These are phyloP conservation scores for Platycheirus albimanus DNA, from an alignment of 2,888 invertebrate genomes.

Conservation along the genomic window DNA sequence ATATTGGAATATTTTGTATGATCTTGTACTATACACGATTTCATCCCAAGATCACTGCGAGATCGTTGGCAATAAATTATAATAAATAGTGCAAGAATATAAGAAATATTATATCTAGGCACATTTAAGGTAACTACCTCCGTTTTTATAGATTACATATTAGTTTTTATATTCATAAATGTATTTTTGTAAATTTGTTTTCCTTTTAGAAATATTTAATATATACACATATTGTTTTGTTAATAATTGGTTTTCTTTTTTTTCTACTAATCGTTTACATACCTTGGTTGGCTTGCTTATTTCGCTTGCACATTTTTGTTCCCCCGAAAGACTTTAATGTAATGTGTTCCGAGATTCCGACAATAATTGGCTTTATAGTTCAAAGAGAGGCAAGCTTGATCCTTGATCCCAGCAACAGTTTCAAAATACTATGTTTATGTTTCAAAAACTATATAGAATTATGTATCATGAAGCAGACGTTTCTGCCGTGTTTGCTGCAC, in stretches of 20 bases:
- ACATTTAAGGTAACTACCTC: slow-evolving; percentile 32
- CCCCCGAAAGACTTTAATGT: no score
- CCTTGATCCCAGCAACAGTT: no score
- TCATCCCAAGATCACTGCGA: slow-evolving; percentile 85
- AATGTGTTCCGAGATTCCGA: no score
- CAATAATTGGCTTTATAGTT: no score
- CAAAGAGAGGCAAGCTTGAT: no score
- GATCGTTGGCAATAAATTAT: slow-evolving; percentile 54
- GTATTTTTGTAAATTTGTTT: background rate
- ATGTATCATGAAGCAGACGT: no score
- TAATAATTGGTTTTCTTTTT: slow-evolving; percentile 2
- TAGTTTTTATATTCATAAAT: background rate
- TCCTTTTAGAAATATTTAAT: background rate
- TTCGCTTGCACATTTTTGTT: no score
- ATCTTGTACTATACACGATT: slow-evolving; percentile 88
- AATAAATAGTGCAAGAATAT: background rate
- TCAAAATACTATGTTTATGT: no score
- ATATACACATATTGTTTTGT: slow-evolving; percentile 3
- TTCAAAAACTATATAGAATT: no score
- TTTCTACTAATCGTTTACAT: no score
- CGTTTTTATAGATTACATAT: background rate
- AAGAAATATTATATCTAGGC: background rate
- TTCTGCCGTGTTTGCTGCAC: no score
- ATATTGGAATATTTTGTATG: slow-evolving; percentile 88
- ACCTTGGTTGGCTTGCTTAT: no score